Base-by-base conservation (phyloP, 2,113 vertebrate genomes). In the Lasiurus cinereus region DNA sequence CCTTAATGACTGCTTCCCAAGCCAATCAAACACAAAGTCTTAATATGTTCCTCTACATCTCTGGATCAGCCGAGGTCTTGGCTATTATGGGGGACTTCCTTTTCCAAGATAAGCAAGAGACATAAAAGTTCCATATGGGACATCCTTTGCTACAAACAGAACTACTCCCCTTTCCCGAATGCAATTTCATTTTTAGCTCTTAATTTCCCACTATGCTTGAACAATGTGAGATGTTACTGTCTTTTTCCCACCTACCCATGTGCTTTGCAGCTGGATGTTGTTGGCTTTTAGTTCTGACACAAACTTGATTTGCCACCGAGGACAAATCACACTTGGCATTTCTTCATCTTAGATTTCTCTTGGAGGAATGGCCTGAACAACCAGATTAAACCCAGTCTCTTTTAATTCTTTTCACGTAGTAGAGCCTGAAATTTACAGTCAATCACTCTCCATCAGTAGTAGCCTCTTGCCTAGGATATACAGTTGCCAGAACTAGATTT, bases 11-110 rank as follows among this genome's bases (percentile, higher is more conserved):
- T 78, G 77, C 82, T 85, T 93, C 94, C 67, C 82, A 86, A 92
- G 43, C 72, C 90, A 94, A 96, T 96, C 77, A 94, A 91, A 94
- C 92, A 95, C 59, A 85, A 91, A 93, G 73, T 31, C 92, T 96
- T 79, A 33, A 79, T 91, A 33, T 43, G 36, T 31, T 82, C n/a
- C 79, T 94, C 74, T 46, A 19, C 8, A 39, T 89, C 67, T 90
- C 29, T n/a, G 82, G 46, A 88, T 82, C 64, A 54, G 83, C 24
- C 27, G 50, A 89, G 62, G 59, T 74, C 83, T 73, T 43, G 59
- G 82, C 54, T 91, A 19, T 67, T 52, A 76, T 78, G 66, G 92
- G 27, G 36, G 27, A 16, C 64, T 29, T 77, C 50, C 19, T 95
- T 67, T 86, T 95, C 82, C 59, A 84, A 90, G 67, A 90, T 43